Conservation (phyloP, 64 coral and sea anemone genomes). For the Actinia tenebrosa region DNA sequence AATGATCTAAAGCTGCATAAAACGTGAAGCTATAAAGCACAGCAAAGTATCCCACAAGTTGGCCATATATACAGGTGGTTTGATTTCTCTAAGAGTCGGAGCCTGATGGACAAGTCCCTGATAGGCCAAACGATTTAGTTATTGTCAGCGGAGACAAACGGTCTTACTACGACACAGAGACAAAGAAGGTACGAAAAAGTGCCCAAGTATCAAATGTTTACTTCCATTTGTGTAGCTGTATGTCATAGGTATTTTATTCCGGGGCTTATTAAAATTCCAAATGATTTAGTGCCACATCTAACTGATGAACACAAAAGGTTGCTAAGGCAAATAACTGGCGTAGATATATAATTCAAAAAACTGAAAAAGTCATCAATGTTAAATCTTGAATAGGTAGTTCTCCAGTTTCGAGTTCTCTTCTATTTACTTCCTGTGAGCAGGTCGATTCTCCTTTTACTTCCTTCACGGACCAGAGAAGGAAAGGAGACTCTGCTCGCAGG, state of each 20-base stretch:
- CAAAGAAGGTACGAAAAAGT: constrained; percentile 24
- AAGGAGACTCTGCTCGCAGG: too few species aligned
- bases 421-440: too few species aligned
- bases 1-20: too few species aligned
- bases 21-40: too few species aligned
- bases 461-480: too few species aligned
- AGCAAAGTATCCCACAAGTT: too few species aligned
- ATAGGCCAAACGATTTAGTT: constrained; percentile 7
- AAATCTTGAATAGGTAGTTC: too few species aligned
- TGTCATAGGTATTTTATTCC: constrained; percentile 26
- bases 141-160: constrained; percentile 47
- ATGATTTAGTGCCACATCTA: constrained; percentile 21
- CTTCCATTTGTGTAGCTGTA: constrained; percentile 43
- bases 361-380: too few species aligned
- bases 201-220: constrained; percentile 43
- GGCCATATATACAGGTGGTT: too few species aligned
- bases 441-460: too few species aligned
- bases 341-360: background rate
- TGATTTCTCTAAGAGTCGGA: too few species aligned
- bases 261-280: constrained; percentile 43
- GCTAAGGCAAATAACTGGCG: background rate
- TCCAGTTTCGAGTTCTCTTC: too few species aligned
- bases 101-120: constrained; percentile 7
- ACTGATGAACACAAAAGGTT: background rate
- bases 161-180: constrained; percentile 33